Conservation (phyloP, 2,797 vertebrate species). For the Phrynocephalus guinanensis region DNA sequence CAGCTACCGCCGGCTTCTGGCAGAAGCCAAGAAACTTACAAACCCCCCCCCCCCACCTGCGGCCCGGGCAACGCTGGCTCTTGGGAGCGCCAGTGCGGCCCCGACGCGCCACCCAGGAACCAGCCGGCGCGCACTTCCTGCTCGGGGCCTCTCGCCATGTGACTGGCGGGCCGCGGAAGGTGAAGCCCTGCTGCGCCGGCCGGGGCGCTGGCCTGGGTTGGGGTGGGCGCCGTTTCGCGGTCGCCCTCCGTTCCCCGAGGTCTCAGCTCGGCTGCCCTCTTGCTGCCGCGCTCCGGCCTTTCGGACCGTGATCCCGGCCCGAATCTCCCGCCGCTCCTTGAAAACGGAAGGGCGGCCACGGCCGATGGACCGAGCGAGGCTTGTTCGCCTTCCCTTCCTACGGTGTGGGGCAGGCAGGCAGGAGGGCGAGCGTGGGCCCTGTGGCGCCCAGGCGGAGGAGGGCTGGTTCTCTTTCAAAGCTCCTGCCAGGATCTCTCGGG, state of each 20-base stretch:
- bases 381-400: background rate
- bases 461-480: background rate
- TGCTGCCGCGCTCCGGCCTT: background rate
- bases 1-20: background rate
- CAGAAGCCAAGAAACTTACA: constrained; percentile 52
- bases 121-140: constrained; percentile 70
- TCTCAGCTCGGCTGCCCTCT: background rate
- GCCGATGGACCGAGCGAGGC: background rate
- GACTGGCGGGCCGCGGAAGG: background rate
- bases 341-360: background rate
- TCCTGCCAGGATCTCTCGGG: too few relatives aligned
- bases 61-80: background rate
- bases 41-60: constrained; percentile 26
- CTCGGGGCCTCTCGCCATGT: constrained; percentile 25
- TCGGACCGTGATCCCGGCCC: too few relatives aligned
- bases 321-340: background rate
- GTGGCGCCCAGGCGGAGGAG: background rate
- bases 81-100: background rate
- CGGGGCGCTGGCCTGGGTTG: background rate
- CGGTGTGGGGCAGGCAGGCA: background rate
- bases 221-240: background rate
- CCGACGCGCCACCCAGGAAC: constrained; percentile 67
- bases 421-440: background rate
- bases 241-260: background rate
- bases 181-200: background rate